Base-by-base conservation (phyloP, 2,888 invertebrate species). In the Volucella zonaria region DNA sequence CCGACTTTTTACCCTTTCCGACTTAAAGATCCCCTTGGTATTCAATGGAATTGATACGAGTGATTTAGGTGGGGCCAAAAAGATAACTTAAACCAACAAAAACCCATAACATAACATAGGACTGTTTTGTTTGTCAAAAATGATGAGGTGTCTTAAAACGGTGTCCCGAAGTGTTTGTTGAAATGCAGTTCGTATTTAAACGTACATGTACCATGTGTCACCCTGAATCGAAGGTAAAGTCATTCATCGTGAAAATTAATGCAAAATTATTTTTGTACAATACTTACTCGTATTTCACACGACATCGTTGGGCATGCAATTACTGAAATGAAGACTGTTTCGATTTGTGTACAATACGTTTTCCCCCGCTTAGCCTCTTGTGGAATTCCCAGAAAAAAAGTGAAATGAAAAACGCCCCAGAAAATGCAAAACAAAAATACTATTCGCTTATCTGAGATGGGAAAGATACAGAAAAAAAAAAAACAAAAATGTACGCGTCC, bases 291-390 rank as follows among this genome's bases (percentile, higher is more conserved):
- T 43, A 58, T 12, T 75, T 52, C 64, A 64, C 78, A 71, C 71
- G 51, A 71, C 56, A 70, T 47, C 40, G 70, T 49, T 62, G 31
- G 31, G 56, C 64, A 54, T 78, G 77, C 77, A 70, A 70, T 77
- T 62, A 62, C 64, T 71, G 71, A 54, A 78, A 42, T 43, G 58
- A 31, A 75, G 67, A 71, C 71, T 71, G 78, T 70, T 64, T 70
- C 77, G 43, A 70, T 78, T 70, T 42, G 49, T 54, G 52, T 54
- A n/a, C 14, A 61, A n/a, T 45, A 38, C 14, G 14, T 38, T 40
- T 38, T 14, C 31, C 15, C 6, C 38, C 9, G 10, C n/a, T 9
- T 8, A 0, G 9, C 12, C n/a, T 12, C 12, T 31, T 38, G 18
- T 23, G 15, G 3, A 15, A 23, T 18, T 56, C 70, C 68, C 43